Conservation (phyloP, 2,888 invertebrate genomes). For the Dimorphilus gyrociliatus region DNA sequence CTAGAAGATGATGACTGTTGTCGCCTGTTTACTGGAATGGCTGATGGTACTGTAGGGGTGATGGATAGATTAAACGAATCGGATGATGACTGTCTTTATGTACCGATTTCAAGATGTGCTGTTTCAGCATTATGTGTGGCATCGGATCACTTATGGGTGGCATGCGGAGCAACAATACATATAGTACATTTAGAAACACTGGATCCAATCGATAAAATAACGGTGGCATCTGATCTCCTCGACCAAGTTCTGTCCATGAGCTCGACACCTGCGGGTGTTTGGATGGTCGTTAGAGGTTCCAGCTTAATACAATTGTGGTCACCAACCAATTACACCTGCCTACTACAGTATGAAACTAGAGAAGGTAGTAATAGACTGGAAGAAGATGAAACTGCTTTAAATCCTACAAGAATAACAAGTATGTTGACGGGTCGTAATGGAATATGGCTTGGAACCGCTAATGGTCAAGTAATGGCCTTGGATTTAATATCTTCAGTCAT, state of each 20-base stretch:
- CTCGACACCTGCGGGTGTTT: conserved; percentile 17
- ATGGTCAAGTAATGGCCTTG: conserved; percentile 38
- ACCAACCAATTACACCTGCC: conserved; percentile 34
- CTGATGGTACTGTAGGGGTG: conserved; percentile 42
- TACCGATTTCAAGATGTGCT: conserved; percentile 40
- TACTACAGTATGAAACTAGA: conserved; percentile 40
- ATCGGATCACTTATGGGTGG: conserved; percentile 39
- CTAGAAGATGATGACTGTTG: conserved; percentile 21
- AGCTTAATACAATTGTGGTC: conserved; percentile 43
- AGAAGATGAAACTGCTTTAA: conserved; percentile 34
- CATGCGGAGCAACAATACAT: conserved; percentile 40
- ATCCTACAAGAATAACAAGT: conserved; percentile 34
- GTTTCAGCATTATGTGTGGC: conserved; percentile 36
- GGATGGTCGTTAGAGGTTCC: conserved; percentile 41
- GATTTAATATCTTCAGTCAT: too few relatives aligned
- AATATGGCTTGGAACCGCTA: conserved; percentile 42
- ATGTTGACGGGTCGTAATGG: conserved; percentile 32
- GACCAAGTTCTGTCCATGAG: conserved; percentile 35
- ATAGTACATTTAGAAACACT: conserved; percentile 39
- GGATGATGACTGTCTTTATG: conserved; percentile 38
- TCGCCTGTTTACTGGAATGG: conserved; percentile 39
- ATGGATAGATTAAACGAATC: conserved; percentile 33
- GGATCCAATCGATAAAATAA: conserved; percentile 36
- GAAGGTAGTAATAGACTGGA: too few relatives aligned
- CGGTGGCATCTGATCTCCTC: conserved; percentile 40